Percentiles rank a stretch among this genome's conserved stretches.
Conservation (phyloP, 2,797 vertebrate genomes). For the Brachyrhaphis roseni region DNA sequence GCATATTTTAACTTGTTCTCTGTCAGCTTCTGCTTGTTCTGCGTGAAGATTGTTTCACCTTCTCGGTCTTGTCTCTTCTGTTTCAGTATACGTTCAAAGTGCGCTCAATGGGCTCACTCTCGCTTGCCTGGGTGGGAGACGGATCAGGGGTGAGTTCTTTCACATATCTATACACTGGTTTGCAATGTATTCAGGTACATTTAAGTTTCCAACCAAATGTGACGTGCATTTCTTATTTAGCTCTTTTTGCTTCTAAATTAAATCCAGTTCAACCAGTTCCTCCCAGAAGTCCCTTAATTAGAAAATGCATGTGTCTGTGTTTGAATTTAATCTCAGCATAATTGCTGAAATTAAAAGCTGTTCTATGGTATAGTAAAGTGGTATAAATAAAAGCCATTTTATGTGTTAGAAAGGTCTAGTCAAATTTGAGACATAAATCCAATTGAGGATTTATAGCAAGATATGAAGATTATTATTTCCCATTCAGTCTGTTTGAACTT, state of each 20-base stretch:
- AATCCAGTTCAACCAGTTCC: background rate
- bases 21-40: background rate
- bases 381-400: background rate
- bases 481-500: background rate
- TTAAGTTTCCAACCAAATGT: background rate
- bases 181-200: background rate
- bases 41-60: background rate
- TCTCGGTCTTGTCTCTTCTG: background rate
- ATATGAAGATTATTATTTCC: background rate
- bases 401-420: background rate
- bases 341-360: background rate
- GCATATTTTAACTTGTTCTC: slow-evolving; percentile 5
- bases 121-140: slow-evolving; percentile 93
- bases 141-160: slow-evolving; percentile 88
- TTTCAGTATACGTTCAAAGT: slow-evolving; percentile 88
- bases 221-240: background rate
- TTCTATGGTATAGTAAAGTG: background rate
- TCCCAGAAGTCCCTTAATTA: background rate
- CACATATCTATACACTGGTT: background rate
- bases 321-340: background rate
- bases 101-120: slow-evolving; percentile 86
- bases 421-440: background rate
- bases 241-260: background rate
- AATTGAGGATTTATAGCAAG: background rate
- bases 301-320: background rate